Evolutionary conservation across 2,113 vertebrate genomes (phyloP).

Genomic region (Poeciliopsis occidentalis): DNA sequence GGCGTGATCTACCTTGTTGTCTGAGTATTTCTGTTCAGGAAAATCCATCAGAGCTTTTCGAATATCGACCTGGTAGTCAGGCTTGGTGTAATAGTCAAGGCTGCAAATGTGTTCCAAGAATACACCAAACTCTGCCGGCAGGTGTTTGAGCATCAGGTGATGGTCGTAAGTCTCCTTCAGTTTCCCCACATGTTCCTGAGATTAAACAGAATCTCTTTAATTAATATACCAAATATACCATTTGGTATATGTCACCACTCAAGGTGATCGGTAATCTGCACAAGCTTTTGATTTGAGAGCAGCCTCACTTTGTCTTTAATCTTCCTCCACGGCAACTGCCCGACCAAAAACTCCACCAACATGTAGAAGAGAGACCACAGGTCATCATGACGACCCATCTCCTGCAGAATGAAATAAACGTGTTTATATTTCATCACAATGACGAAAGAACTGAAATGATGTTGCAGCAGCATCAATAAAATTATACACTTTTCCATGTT

Average conservation of each 20-base stretch:
- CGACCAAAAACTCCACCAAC: slow-evolving; percentile 97
- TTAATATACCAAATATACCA: neutral
- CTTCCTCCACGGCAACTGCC: slow-evolving; percentile 98
- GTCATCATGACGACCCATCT: slow-evolving; percentile 98
- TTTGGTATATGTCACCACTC: neutral
- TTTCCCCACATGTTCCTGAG: slow-evolving; percentile 96
- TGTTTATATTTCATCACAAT: neutral
- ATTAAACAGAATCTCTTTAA: slow-evolving; percentile 10
- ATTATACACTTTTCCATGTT: too few relatives aligned
- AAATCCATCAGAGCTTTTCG: neutral
- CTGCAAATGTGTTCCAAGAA: slow-evolving; percentile 94
- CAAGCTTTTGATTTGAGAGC: neutral
- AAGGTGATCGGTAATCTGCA: neutral
- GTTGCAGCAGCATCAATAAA: too few relatives aligned
- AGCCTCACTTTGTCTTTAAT: slow-evolving; percentile 97
- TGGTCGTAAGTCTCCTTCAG: slow-evolving; percentile 97
- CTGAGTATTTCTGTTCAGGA: neutral
- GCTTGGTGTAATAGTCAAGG: slow-evolving; percentile 97
- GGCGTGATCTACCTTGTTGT: neutral
- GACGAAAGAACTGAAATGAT: neutral
- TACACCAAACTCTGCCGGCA: slow-evolving; percentile 90
- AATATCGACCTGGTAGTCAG: slow-evolving; percentile 91
- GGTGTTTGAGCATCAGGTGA: slow-evolving; percentile 95
- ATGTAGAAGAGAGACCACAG: slow-evolving; percentile 99
- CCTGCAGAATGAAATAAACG: slow-evolving; percentile 76